Evolutionary conservation across 2,113 vertebrate species (phyloP), one percentile per base, ranked within the genome.

Genomic region (Apteryx mantelli): DNA sequence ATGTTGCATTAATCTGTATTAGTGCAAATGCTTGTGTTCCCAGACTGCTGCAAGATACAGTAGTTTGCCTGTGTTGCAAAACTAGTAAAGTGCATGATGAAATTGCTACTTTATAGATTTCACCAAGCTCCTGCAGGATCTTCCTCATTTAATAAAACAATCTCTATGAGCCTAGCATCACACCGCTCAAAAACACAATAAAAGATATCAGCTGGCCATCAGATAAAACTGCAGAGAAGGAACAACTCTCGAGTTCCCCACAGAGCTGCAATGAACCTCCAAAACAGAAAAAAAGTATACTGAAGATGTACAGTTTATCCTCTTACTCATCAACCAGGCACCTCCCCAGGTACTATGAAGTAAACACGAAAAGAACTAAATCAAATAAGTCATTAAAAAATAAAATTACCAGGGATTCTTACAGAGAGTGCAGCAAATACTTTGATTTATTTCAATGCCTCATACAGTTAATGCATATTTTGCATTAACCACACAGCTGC

Each of bases 401-500:
- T 74, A 75, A 21, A 77, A 86, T 68, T 91, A 71, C 64, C 20
- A 84, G 42, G 16, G n/a, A 79, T 89, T 92, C 48, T 74, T 77
- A 65, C 3, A 24, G 13, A 61, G 38, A 32, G 32, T 82, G 86
- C 32, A 76, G 4, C 52, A 11, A 87, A 89, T 53, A 88, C 19
- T 50, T 46, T 55, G 18, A 91, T 93, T 89, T 79, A 69, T 87
- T 80, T 83, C 65, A 88, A 89, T 21, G 8, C 7, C 38, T 91
- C 48, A 87, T 48, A 88, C 38, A 69, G 32, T 84, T 83, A 82
- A 71, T 48, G 32, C 1, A 17, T 68, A 85, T 83, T 82, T 86
- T 81, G 71, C 48, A 83, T 87, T 93, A 94, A 91, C 63, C 56
- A 82, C 66, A 95, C 9, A 92, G 60, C 36, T 95, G 55, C 46